A percentile compares a stretch with the other conserved stretches of the same genome.
phyloP scores from a whole-genome alignment of 2,113 vertebrate genomes.

The Festucalex cinctus region DNA sequence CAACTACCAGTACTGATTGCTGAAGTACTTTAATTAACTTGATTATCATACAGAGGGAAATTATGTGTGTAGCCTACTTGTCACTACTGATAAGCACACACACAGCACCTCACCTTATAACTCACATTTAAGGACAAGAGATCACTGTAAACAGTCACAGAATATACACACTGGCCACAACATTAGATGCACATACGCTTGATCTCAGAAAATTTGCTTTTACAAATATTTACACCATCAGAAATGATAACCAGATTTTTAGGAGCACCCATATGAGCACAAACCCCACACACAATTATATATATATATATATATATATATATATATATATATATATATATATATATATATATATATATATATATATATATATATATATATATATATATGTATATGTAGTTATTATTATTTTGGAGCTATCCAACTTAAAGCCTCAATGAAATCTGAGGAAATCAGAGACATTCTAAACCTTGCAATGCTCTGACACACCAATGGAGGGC shows the following conservation, averaged over 20 bases:
- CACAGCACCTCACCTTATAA: slow-evolving; percentile 13
- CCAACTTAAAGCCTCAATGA: neutral
- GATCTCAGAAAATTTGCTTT: neutral
- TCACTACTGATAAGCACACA: neutral
- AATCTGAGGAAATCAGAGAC: neutral
- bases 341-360: too few species aligned
- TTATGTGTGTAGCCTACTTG: neutral
- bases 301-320: too few species aligned
- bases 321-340: too few species aligned
- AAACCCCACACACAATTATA: neutral
- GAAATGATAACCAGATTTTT: neutral
- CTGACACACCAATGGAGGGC: slow-evolving; percentile 43
- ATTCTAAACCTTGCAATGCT: neutral
- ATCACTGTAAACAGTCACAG: slow-evolving; percentile 40
- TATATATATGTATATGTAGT: too few species aligned
- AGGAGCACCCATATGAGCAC: neutral
- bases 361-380: too few species aligned
- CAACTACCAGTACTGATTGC: slow-evolving; percentile 53
- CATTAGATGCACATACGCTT: neutral
- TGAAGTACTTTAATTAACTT: slow-evolving; percentile 65
- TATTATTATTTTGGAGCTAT: neutral
- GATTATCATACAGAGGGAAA: slow-evolving; percentile 41
- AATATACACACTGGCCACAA: neutral
- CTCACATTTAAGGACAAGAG: slow-evolving; percentile 34
- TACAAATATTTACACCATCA: neutral